Evolutionary conservation across 2,113 vertebrate species (phyloP).

Genomic region (Romanogobio albipinnatus): DNA sequence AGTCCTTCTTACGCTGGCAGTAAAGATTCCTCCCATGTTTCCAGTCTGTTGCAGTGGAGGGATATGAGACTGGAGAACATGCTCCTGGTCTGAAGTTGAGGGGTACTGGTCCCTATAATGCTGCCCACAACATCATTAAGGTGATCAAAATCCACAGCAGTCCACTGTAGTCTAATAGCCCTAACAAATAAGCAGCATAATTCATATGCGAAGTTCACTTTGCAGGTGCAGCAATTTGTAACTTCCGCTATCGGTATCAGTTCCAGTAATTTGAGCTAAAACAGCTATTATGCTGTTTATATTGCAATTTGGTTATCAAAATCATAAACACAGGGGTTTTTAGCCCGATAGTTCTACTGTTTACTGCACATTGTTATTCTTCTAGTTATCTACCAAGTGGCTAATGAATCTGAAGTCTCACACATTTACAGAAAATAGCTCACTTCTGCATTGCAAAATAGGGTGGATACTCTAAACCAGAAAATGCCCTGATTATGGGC

Average conservation of each 20-base stretch:
- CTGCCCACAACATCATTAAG: constrained; percentile 88
- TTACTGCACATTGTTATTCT: too few relatives aligned
- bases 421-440: too few relatives aligned
- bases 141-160: constrained; percentile 64
- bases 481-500: neutral
- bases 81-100: constrained; percentile 84
- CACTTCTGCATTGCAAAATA: too few relatives aligned
- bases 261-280: too few relatives aligned
- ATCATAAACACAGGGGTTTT: too few relatives aligned
- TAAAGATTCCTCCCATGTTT: constrained; percentile 37
- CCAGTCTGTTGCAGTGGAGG: constrained; percentile 85
- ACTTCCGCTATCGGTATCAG: too few relatives aligned
- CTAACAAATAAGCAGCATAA: constrained; percentile 16
- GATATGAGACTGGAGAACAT: constrained; percentile 86
- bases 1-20: neutral
- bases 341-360: too few relatives aligned
- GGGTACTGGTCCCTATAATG: constrained; percentile 81
- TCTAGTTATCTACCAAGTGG: too few relatives aligned
- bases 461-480: too few relatives aligned
- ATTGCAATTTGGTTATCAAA: too few relatives aligned
- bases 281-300: too few relatives aligned
- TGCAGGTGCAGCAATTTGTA: neutral
- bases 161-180: neutral
- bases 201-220: neutral
- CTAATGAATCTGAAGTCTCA: too few relatives aligned